Conservation (phyloP, 2,797 vertebrate genomes). For the Nothura maculosa region DNA sequence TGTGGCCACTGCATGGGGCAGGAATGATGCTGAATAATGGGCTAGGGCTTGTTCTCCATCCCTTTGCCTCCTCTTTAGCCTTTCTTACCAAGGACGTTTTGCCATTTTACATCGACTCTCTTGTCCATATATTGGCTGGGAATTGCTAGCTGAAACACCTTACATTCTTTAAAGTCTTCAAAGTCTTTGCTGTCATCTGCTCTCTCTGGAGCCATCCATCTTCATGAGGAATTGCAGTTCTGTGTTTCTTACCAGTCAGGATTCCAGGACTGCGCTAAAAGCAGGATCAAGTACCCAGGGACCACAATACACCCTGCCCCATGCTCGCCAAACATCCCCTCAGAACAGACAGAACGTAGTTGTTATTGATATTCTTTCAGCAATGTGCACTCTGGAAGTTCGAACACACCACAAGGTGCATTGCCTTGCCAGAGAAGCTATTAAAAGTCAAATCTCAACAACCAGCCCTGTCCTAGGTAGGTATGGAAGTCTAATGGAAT, state of each 20-base stretch:
- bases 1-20: not conserved
- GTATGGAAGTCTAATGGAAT: conserved; percentile 41
- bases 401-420: not conserved
- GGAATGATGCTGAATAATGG: not conserved
- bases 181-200: not conserved
- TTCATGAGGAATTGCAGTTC: not conserved
- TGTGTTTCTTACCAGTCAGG: not conserved
- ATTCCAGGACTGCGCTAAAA: not conserved
- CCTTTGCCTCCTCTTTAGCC: not conserved
- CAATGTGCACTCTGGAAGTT: conserved; percentile 6
- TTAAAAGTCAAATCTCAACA: conserved; percentile 67
- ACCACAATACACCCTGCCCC: not conserved
- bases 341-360: not conserved
- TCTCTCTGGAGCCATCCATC: not conserved
- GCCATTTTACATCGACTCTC: not conserved
- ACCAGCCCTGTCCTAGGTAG: conserved; percentile 46
- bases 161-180: not conserved
- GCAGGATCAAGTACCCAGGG: not conserved
- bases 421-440: not conserved
- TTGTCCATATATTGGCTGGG: accelerated
- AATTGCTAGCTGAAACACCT: not conserved
- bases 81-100: not conserved
- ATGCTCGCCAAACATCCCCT: not conserved
- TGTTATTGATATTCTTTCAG: conserved; percentile 3
- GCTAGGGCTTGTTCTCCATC: not conserved